Conservation (phyloP, 1,140 invertebrate genomes). For the Pseudobourletiella spinata region DNA sequence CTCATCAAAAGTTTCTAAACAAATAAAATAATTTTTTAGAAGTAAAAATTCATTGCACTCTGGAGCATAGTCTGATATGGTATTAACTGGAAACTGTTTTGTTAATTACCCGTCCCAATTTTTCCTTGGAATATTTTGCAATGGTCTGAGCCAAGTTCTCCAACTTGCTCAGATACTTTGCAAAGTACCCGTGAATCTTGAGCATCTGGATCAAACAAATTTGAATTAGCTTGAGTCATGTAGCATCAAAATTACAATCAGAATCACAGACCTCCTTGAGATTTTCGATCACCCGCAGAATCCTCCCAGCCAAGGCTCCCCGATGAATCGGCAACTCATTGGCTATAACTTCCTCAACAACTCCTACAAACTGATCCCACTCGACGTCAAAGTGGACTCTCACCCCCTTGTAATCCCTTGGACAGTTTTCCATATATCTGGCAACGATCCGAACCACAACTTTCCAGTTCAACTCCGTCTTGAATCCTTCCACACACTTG, state of each 20-base stretch:
- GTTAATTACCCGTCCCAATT: neutral
- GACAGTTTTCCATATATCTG: slow-evolving; percentile 11
- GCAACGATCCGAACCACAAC: slow-evolving; percentile 15
- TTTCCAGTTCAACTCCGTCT: neutral
- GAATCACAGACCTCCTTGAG: slow-evolving; percentile 14
- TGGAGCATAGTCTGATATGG: too few relatives aligned
- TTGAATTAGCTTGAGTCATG: too few relatives aligned
- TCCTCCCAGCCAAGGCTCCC: neutral
- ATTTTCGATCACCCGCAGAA: neutral
- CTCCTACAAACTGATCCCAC: slow-evolving; percentile 14
- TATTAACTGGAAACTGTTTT: too few relatives aligned
- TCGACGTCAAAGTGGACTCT: neutral
- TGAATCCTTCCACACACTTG: slow-evolving; percentile 15
- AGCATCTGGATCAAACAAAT: too few relatives aligned
- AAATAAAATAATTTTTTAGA: neutral
- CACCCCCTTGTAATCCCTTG: neutral
- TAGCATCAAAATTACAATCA: too few relatives aligned
- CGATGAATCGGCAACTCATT: neutral
- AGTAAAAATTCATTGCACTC: too few relatives aligned
- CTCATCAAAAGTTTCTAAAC: neutral
- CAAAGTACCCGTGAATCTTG: neutral
- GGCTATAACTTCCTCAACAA: slow-evolving; percentile 1
- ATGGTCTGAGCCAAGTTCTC: neutral
- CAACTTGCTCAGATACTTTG: neutral
- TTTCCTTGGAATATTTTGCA: neutral